Percentiles rank a stretch among this genome's conserved stretches.
phyloP scores from a whole-genome alignment of 2,797 vertebrate genomes.

The Gymnocypris eckloni region DNA sequence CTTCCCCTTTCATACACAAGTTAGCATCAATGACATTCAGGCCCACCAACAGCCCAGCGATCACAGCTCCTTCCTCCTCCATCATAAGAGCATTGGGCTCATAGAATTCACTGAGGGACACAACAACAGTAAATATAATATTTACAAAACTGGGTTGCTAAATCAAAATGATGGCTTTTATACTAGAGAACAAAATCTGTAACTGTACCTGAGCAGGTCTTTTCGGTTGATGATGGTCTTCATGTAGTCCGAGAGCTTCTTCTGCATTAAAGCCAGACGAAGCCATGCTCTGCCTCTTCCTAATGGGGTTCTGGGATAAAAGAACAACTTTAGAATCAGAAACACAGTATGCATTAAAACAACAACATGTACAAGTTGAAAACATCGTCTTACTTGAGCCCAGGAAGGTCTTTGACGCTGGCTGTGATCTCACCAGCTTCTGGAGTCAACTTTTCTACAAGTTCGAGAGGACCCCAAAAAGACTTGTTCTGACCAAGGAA shows the following conservation, averaged over 20 bases:
- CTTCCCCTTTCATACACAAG: conserved; percentile 99
- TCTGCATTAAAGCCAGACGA: conserved; percentile 97
- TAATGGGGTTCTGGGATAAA: conserved; percentile 85
- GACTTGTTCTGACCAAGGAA: conserved; percentile 99
- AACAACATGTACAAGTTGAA: neutral
- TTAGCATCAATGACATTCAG: conserved; percentile 98
- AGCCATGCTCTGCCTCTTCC: conserved; percentile 97
- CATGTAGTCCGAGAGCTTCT: conserved; percentile 99
- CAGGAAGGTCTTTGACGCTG: conserved; percentile 97
- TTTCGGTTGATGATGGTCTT: conserved; percentile 99
- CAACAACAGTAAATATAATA: neutral
- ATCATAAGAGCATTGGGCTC: conserved; percentile 97
- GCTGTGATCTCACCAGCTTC: conserved; percentile 98
- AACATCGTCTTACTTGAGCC: conserved; percentile 87
- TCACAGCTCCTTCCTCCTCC: conserved; percentile 98
- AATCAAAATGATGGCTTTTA: neutral
- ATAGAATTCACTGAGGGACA: conserved; percentile 74
- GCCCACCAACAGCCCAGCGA: conserved; percentile 94
- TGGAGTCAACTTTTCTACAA: conserved; percentile 98
- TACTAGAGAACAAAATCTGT: neutral
- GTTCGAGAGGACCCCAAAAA: conserved; percentile 96
- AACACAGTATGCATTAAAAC: neutral
- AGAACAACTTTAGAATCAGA: conserved; percentile 25
- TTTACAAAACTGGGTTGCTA: neutral
- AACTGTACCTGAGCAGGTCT: conserved; percentile 90